Evolutionary conservation across 2,888 invertebrate genomes (phyloP).

Genomic region (Thelaira solivaga): DNA sequence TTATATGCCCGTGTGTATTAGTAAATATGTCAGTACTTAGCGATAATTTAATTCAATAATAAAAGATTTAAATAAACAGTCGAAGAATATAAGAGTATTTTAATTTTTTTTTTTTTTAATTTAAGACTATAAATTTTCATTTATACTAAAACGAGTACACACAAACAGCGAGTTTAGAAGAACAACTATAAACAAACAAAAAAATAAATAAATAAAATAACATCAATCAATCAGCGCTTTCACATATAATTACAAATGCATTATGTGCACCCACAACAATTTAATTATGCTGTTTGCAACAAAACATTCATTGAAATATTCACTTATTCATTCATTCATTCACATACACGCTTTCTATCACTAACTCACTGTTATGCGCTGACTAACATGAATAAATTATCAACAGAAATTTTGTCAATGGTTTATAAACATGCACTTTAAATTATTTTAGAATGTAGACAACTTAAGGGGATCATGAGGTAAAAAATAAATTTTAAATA

Average conservation of each 20-base stretch:
- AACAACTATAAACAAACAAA: no score
- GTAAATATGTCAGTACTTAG: no score
- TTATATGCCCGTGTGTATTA: no score
- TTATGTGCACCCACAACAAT: slow-evolving; percentile 57
- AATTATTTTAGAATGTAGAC: background rate
- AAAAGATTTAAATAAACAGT: no score
- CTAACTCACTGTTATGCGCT: slow-evolving; percentile 4
- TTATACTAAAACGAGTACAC: no score
- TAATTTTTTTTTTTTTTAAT: background rate
- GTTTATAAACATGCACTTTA: background rate
- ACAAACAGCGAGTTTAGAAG: no score
- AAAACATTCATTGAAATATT: slow-evolving; percentile 15
- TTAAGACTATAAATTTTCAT: background rate
- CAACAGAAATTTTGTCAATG: background rate
- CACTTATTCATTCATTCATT: background rate
- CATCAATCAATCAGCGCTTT: slow-evolving; percentile 56
- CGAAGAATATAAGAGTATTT: no score
- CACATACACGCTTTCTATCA: background rate
- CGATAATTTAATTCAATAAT: no score
- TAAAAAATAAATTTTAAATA: background rate
- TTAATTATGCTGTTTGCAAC: slow-evolving; percentile 57
- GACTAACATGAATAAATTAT: slow-evolving; percentile 30
- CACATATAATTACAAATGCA: slow-evolving; percentile 57
- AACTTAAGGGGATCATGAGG: background rate
- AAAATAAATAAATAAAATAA: slow-evolving; percentile 2